Evolutionary conservation across 2,113 vertebrate species (phyloP).

Genomic region (Tautogolabrus adspersus): DNA sequence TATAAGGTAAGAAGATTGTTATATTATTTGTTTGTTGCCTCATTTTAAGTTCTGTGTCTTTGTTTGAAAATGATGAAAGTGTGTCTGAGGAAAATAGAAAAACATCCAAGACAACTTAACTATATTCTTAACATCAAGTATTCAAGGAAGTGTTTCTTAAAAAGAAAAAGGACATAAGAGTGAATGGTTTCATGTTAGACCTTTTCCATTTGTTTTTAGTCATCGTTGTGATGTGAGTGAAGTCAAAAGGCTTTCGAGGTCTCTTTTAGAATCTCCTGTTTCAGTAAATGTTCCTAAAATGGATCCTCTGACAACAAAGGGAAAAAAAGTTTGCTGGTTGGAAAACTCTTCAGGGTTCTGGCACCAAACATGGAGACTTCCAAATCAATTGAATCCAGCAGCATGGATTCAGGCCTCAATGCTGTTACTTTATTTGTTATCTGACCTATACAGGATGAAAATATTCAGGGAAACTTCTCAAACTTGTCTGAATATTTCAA

Average conservation of each 20-base stretch:
- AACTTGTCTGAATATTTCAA: neutral
- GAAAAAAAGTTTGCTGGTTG: neutral
- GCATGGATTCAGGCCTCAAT: too few relatives aligned
- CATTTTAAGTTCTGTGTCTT: neutral
- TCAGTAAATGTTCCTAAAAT: neutral
- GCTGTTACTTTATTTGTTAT: too few relatives aligned
- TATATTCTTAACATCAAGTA: too few relatives aligned
- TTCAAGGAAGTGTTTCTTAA: too few relatives aligned
- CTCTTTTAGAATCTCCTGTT: neutral
- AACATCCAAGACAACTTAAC: too few relatives aligned
- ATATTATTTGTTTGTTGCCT: neutral
- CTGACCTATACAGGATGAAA: neutral
- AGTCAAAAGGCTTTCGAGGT: neutral
- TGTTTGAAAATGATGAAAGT: too few relatives aligned
- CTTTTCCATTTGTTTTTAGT: neutral
- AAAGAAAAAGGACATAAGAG: neutral
- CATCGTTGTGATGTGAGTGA: neutral
- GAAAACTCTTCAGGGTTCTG: neutral
- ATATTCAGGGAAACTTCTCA: neutral
- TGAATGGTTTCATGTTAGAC: too few relatives aligned
- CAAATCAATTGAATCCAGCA: too few relatives aligned
- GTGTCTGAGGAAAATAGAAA: too few relatives aligned
- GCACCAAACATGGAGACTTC: neutral
- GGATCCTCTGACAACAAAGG: neutral
- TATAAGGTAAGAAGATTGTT: slow-evolving; percentile 1